Evolutionary conservation across 2,797 vertebrate species (phyloP).

Genomic region (Silurus aristotelis): DNA sequence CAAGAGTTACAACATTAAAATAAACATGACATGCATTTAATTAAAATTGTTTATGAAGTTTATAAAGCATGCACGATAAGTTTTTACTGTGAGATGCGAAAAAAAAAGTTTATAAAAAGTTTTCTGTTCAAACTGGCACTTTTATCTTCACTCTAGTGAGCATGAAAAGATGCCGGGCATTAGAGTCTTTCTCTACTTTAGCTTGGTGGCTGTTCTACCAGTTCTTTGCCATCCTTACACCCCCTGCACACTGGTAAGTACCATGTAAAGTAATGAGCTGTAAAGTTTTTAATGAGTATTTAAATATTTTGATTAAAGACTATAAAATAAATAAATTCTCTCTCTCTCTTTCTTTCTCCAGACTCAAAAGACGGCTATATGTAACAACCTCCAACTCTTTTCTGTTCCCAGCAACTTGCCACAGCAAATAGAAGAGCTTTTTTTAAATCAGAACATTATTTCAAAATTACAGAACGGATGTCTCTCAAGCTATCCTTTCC

Average conservation of each 20-base stretch:
- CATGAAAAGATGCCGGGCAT: slow-evolving; percentile 77
- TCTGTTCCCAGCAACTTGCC: slow-evolving; percentile 75
- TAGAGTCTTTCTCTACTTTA: slow-evolving; percentile 53
- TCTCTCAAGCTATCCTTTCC: slow-evolving; percentile 72
- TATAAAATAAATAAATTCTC: too few relatives aligned
- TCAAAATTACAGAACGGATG: slow-evolving; percentile 73
- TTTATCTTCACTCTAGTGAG: slow-evolving; percentile 61
- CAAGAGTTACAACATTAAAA: too few relatives aligned
- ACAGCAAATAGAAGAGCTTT: slow-evolving; percentile 71
- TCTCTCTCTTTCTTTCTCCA: slow-evolving; percentile 61
- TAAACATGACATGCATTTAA: too few relatives aligned
- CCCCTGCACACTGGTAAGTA: slow-evolving; percentile 69
- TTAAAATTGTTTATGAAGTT: neutral
- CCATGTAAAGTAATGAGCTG: neutral
- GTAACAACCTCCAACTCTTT: slow-evolving; percentile 70
- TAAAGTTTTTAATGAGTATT: neutral
- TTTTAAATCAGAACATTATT: slow-evolving; percentile 85
- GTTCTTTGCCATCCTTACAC: slow-evolving; percentile 61
- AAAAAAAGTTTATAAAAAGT: neutral
- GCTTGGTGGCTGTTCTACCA: slow-evolving; percentile 59
- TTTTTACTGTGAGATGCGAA: neutral
- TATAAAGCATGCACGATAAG: neutral
- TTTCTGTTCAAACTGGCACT: neutral
- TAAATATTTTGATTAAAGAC: neutral
- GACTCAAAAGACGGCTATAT: slow-evolving; percentile 75